Evolutionary conservation across 2,888 invertebrate species (phyloP).

Genomic region (Protophormia terraenovae): DNA sequence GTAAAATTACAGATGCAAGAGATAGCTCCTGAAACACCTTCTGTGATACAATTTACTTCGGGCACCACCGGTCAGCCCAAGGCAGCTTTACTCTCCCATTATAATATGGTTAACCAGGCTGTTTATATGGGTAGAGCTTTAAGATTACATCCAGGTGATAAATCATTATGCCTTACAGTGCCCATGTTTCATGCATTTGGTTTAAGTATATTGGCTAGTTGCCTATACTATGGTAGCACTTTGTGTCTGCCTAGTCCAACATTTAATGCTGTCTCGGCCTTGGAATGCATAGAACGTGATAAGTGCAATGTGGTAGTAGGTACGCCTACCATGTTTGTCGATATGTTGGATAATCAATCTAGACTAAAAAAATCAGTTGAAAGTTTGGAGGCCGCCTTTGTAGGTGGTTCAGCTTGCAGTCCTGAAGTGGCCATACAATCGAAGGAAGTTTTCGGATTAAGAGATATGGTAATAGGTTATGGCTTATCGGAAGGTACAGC

Average conservation of each 20-base stretch:
- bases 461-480: slow-evolving; percentile 82
- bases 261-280: slow-evolving; percentile 84
- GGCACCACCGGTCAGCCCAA: slow-evolving; percentile 89
- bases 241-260: slow-evolving; percentile 83
- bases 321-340: slow-evolving; percentile 92
- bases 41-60: slow-evolving; percentile 91
- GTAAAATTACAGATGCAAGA: slow-evolving; percentile 78
- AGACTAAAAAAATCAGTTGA: slow-evolving; percentile 81
- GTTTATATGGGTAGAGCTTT: slow-evolving; percentile 82
- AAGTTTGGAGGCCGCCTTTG: slow-evolving; percentile 83
- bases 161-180: slow-evolving; percentile 84
- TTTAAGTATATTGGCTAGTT: slow-evolving; percentile 83
- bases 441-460: slow-evolving; percentile 80
- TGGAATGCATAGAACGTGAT: slow-evolving; percentile 85
- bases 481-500: slow-evolving; percentile 84
- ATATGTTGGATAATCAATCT: slow-evolving; percentile 84
- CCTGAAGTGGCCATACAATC: slow-evolving; percentile 83
- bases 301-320: slow-evolving; percentile 87
- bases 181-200: slow-evolving; percentile 92
- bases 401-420: slow-evolving; percentile 88
- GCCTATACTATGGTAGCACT: slow-evolving; percentile 84
- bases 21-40: slow-evolving; percentile 85
- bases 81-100: slow-evolving; percentile 87
- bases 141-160: slow-evolving; percentile 78
- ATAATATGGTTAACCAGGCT: slow-evolving; percentile 88